phyloP scores from a whole-genome alignment of 2,888 invertebrate genomes.

The Arge pagana region DNA sequence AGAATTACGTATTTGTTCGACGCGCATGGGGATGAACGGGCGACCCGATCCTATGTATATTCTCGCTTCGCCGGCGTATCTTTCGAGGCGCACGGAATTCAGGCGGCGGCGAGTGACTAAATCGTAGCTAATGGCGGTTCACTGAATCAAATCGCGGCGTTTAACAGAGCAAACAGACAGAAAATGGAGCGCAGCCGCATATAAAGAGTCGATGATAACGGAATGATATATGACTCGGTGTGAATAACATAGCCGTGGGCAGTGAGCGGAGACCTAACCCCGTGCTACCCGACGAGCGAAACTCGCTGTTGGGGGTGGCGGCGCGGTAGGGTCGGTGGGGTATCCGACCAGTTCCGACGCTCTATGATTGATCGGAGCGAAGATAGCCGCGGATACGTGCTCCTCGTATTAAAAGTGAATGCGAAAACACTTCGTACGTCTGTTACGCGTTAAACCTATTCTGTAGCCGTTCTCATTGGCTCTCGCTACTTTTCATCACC shows the following conservation, averaged over 20 bases:
- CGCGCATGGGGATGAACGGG: too few relatives aligned
- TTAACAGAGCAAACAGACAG: slow-evolving; percentile 58
- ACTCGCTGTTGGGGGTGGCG: slow-evolving; percentile 24
- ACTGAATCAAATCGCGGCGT: slow-evolving; percentile 52
- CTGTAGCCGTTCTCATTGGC: too few relatives aligned
- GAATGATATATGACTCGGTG: slow-evolving; percentile 58
- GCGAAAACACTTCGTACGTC: slow-evolving; percentile 40
- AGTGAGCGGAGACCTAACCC: slow-evolving; percentile 13
- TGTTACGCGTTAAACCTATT: too few relatives aligned
- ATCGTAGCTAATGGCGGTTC: slow-evolving; percentile 52
- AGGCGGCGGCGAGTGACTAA: slow-evolving; percentile 41
- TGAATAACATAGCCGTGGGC: slow-evolving; percentile 47
- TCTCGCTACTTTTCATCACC: too few relatives aligned
- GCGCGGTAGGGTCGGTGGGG: slow-evolving; percentile 24
- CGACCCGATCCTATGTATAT: too few relatives aligned
- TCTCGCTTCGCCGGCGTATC: too few relatives aligned
- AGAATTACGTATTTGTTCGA: too few relatives aligned
- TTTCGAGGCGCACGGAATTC: neutral
- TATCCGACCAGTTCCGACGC: slow-evolving; percentile 20
- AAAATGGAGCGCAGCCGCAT: slow-evolving; percentile 59
- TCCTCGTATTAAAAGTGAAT: slow-evolving; percentile 57
- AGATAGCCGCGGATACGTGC: slow-evolving; percentile 56
- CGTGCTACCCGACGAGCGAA: slow-evolving; percentile 25
- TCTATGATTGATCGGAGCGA: slow-evolving; percentile 55
- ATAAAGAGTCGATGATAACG: slow-evolving; percentile 60